A percentile compares a stretch with the other conserved stretches of the same genome.
phyloP scores from a whole-genome alignment of 2,797 vertebrate genomes.

The Catamblyrhynchus diadema region DNA sequence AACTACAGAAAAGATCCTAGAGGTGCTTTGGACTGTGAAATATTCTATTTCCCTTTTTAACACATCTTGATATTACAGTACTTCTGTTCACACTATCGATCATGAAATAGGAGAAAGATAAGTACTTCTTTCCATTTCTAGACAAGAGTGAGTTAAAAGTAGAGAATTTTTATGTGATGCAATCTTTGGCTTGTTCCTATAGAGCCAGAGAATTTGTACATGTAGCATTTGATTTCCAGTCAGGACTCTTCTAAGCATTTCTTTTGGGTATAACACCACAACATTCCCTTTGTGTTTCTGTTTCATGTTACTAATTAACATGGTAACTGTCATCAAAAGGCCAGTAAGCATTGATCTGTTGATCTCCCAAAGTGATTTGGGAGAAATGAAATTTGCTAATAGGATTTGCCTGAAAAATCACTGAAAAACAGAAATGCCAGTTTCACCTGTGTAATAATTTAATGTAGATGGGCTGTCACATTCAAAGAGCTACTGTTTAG shows the following conservation, averaged over 20 bases:
- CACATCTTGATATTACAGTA: not conserved
- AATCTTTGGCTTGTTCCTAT: not conserved
- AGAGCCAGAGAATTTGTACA: not conserved
- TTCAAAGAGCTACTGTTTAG: not conserved
- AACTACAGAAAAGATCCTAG: not conserved
- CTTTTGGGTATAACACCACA: not conserved
- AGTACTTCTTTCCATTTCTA: not conserved
- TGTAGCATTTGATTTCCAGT: not conserved
- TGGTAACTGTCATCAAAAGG: constrained; percentile 2
- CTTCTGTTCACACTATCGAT: not conserved
- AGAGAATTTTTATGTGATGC: not conserved
- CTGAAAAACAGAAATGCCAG: not conserved
- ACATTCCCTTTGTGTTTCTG: not conserved
- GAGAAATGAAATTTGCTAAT: not conserved
- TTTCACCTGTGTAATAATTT: not conserved
- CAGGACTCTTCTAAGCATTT: not conserved
- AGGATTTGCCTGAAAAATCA: not conserved
- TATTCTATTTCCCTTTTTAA: not conserved
- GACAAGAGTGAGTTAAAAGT: not conserved
- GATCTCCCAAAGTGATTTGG: constrained; percentile 4
- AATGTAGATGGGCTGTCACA: not conserved
- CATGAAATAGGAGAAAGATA: not conserved
- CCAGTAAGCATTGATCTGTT: constrained; percentile 16
- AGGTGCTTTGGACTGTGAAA: not conserved
- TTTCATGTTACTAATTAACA: not conserved